Evolutionary conservation across 2,888 invertebrate genomes (phyloP), one percentile per base, ranked within the genome.

Genomic region (Hypomecis punctinalis): DNA sequence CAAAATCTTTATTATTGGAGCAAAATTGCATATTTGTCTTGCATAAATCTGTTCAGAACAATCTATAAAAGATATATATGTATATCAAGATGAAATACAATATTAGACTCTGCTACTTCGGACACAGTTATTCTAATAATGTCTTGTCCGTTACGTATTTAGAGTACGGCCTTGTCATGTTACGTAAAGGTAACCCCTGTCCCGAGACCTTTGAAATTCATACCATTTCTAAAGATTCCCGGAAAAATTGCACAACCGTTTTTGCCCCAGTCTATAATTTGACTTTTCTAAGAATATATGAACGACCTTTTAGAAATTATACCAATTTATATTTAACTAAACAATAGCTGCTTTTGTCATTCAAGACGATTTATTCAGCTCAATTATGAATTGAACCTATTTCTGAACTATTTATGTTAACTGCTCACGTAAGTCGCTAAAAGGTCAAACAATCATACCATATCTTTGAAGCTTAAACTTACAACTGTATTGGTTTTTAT

Each of bases 401-500:
- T 43, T 43, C 43, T 43, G 9, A 43, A 43, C 11, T 43, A 5
- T 43, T 43, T 8, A 5, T 11, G 11, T 10, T 43, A 11, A 11
- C 23, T 43, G 5, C 11, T 35, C n/a, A 10, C 55, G 10, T 45
- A 6, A 8, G 43, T 46, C 46, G 37, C 5, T 37, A 37, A 46
- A 55, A 55, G 45, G 39, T 37, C 23, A 37, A 37, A 4, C n/a
- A 4, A 33, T n/a, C 13, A 42, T 53, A 42, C 5, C 43, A 43
- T 54, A 8, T 42, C 23, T 6, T 58, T 36, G 47, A 47, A 39
- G 13, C 23, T 42, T 10, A 42, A 42, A 40, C 42, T 10, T 33
- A 23, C 40, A 52, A 10, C 42, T 42, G n/a, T 56, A 51, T 40
- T 47, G 40, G n/a, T 6, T 58, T 58, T 53, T 63, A 59, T 58